These are phyloP conservation scores for Dicrostonyx torquatus DNA, from an alignment of 2,797 vertebrate species.

Conservation along the genomic window DNA sequence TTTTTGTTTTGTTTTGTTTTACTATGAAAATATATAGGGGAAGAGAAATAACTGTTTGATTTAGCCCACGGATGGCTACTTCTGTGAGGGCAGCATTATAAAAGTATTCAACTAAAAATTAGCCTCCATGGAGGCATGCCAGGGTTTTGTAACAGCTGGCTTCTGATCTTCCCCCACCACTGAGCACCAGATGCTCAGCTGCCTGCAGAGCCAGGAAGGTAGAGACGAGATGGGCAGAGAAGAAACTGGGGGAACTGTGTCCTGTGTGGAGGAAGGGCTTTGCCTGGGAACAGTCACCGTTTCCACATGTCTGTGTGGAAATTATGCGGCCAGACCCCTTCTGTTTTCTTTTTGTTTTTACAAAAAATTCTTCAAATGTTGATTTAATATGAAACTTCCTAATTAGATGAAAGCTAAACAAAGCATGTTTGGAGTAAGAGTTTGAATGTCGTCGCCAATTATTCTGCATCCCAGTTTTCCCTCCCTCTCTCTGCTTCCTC, in stretches of 20 bases:
- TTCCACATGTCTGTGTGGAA: constrained; percentile 8
- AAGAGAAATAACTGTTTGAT: background rate
- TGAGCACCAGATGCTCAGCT: background rate
- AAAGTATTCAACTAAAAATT: constrained; percentile 36
- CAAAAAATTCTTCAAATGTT: constrained; percentile 59
- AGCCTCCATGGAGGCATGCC: background rate
- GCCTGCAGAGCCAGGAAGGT: background rate
- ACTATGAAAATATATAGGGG: background rate
- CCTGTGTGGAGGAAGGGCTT: background rate
- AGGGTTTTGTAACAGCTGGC: background rate
- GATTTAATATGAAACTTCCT: constrained; percentile 59
- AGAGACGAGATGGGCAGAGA: background rate
- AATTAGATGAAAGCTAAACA: constrained; percentile 41
- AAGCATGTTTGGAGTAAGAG: constrained; percentile 27
- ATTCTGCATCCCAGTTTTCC: background rate
- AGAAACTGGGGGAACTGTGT: background rate
- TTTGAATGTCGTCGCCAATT: constrained; percentile 12
- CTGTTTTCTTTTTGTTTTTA: constrained; percentile 1
- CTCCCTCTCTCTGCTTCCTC: background rate
- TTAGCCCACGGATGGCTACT: background rate
- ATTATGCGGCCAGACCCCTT: background rate
- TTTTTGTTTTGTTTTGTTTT: background rate
- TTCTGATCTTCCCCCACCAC: background rate
- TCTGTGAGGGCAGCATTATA: background rate
- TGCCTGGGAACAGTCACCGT: background rate